These are phyloP conservation scores for Leptinotarsa texana DNA, from an alignment of 1,140 invertebrate genomes.

Conservation along the genomic window DNA sequence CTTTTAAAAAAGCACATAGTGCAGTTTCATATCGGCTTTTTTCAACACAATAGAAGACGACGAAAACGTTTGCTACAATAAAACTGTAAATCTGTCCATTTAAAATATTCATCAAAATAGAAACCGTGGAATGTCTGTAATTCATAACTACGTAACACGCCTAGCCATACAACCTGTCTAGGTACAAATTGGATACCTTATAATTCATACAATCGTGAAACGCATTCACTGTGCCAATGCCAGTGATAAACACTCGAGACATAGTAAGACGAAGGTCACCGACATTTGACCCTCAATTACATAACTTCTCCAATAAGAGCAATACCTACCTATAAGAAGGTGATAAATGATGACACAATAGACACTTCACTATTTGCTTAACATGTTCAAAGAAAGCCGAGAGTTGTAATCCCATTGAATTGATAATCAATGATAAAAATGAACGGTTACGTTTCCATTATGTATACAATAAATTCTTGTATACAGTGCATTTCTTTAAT, in stretches of 20 bases:
- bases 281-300: slow-evolving; percentile 10
- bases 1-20: too few species aligned
- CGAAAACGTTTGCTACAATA: too few species aligned
- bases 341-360: slow-evolving; percentile 7
- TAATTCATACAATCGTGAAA: not conserved
- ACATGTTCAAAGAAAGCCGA: slow-evolving; percentile 8
- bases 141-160: not conserved
- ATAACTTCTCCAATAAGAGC: not conserved
- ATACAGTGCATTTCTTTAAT: too few species aligned
- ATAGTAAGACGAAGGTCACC: slow-evolving; percentile 1
- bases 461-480: too few species aligned
- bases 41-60: too few species aligned
- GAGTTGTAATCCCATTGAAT: slow-evolving; percentile 1
- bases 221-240: slow-evolving; percentile 1
- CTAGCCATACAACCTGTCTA: not conserved
- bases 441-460: too few species aligned
- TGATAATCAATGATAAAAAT: not conserved
- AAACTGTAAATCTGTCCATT: too few species aligned
- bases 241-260: slow-evolving; percentile 15
- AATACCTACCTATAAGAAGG: not conserved
- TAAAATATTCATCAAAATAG: too few species aligned
- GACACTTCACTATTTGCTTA: not conserved
- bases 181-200: not conserved
- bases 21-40: too few species aligned
- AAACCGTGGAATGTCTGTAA: too few species aligned